Evolutionary conservation across 2,888 invertebrate genomes (phyloP).

Genomic region (Trachelus troglodyta): DNA sequence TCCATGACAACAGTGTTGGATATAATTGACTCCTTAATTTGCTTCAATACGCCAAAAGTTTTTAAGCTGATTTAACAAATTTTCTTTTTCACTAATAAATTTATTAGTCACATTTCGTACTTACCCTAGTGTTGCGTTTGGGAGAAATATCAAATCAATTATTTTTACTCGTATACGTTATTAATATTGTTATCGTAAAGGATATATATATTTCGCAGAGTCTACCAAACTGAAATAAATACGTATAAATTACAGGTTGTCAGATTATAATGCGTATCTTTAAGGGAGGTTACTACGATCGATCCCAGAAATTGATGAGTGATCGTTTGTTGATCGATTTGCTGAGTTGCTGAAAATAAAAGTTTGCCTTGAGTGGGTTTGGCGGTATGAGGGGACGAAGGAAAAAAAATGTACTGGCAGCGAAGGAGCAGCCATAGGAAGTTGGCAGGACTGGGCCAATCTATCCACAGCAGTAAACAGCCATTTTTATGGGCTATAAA

Average conservation of each 20-base stretch:
- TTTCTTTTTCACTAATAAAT: neutral
- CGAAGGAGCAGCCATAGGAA: neutral
- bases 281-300: neutral
- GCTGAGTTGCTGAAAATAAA: neutral
- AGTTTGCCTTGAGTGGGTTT: neutral
- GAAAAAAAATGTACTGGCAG: neutral
- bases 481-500: constrained; percentile 45
- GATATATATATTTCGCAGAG: neutral
- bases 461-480: constrained; percentile 29
- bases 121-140: neutral
- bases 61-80: neutral
- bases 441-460: neutral
- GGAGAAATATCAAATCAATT: neutral
- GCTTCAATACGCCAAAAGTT: neutral
- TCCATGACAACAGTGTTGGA: neutral
- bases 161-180: neutral
- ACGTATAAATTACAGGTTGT: neutral
- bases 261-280: neutral
- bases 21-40: constrained; percentile 3
- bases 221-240: neutral
- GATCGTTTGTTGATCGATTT: neutral
- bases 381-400: too few species aligned
- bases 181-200: neutral
- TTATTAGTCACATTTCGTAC: neutral
- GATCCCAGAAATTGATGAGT: constrained; percentile 26